A percentile compares a stretch with the other conserved stretches of the same genome.
Conservation (phyloP, 2,797 vertebrate genomes). For the Pipistrellus kuhlii region DNA sequence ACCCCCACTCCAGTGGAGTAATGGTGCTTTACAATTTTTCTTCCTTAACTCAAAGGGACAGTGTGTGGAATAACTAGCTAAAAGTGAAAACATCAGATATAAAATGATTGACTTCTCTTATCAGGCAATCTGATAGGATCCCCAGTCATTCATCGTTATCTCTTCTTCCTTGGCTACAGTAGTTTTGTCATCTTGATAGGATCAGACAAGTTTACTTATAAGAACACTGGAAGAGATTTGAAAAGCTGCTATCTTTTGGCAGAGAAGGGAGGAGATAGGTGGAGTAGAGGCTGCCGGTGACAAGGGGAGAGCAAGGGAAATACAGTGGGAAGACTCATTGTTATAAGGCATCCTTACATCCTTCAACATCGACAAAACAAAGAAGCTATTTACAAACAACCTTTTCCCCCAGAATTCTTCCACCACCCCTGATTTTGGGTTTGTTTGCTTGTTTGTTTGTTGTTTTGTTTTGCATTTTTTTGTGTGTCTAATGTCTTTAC, state of each 20-base stretch:
- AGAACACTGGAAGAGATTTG: constrained; percentile 47
- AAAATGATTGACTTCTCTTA: constrained; percentile 16
- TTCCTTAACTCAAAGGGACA: not conserved
- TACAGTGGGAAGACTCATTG: not conserved
- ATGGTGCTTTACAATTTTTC: not conserved
- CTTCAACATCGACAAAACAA: constrained; percentile 20
- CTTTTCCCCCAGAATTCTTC: not conserved
- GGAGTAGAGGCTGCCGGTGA: not conserved
- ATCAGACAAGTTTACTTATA: constrained; percentile 13
- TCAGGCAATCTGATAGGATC: not conserved
- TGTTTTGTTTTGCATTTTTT: not conserved
- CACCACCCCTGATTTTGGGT: not conserved
- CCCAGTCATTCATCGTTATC: not conserved
- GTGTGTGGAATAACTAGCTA: constrained; percentile 20
- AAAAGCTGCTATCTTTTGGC: constrained; percentile 37
- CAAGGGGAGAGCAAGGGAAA: not conserved
- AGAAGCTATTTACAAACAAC: not conserved
- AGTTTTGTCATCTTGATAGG: constrained; percentile 12
- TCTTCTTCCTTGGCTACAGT: constrained; percentile 13
- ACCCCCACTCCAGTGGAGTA: not conserved
- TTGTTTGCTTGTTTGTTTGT: not conserved
- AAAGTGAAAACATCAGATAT: constrained; percentile 50
- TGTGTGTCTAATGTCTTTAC: not conserved
- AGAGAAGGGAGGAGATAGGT: not conserved
- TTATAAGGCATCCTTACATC: not conserved